Percentiles rank a stretch among this genome's conserved stretches.
Evolutionary conservation across 2,888 invertebrate species (phyloP).

Genomic region (Drosophila meridionalis): DNA sequence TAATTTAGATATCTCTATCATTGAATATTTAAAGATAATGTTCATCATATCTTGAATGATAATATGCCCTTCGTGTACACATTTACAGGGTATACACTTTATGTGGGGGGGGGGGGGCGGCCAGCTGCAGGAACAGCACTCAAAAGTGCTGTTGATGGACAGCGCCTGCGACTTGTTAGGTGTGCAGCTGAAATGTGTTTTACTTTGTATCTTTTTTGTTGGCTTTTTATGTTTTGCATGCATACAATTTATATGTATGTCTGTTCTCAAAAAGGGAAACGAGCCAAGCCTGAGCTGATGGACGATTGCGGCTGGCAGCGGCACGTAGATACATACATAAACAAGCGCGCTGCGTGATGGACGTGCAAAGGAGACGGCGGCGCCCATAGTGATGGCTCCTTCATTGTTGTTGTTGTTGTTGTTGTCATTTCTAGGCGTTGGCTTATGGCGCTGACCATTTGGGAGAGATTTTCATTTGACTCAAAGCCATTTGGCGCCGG

Average conservation of each 20-base stretch:
- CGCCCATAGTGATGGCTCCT: slow-evolving; percentile 47
- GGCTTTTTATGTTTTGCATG: slow-evolving; percentile 48
- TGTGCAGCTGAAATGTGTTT: slow-evolving; percentile 31
- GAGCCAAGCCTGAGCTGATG: slow-evolving; percentile 41
- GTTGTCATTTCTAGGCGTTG: slow-evolving; percentile 65
- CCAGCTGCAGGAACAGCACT: slow-evolving; percentile 35
- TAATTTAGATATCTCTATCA: background rate
- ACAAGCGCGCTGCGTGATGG: slow-evolving; percentile 54
- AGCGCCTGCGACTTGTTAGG: slow-evolving; percentile 16
- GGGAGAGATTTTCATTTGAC: slow-evolving; percentile 44
- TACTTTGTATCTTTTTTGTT: slow-evolving; percentile 8
- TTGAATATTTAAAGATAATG: too few relatives aligned
- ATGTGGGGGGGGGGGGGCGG: slow-evolving; percentile 40
- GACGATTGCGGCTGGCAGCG: slow-evolving; percentile 33
- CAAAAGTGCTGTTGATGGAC: slow-evolving; percentile 31
- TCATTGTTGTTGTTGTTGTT: slow-evolving; percentile 17
- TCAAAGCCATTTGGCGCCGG: slow-evolving; percentile 35
- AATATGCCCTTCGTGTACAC: background rate
- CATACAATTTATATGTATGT: background rate
- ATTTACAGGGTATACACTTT: background rate
- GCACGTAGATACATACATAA: slow-evolving; percentile 46
- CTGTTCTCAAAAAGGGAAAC: slow-evolving; percentile 42
- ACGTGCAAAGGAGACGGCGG: slow-evolving; percentile 48
- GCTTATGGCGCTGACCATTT: slow-evolving; percentile 56
- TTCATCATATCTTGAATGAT: background rate